phyloP scores from a whole-genome alignment of 2,113 vertebrate genomes.

The Tamias sibiricus region DNA sequence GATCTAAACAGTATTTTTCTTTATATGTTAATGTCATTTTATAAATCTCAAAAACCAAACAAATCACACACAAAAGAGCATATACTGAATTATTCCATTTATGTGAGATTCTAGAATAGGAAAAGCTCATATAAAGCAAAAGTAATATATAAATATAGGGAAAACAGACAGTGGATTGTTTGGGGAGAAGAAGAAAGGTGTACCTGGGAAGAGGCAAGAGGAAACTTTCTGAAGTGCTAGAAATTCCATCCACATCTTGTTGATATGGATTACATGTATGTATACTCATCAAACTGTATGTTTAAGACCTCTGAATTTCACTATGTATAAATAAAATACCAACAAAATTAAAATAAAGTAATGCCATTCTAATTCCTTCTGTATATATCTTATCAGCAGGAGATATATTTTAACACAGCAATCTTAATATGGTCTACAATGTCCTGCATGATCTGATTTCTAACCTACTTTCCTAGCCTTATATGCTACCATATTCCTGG shows the following conservation, averaged over 20 bases:
- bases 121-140: background rate
- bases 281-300: background rate
- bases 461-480: background rate
- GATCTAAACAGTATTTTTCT: background rate
- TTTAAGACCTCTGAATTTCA: constrained; percentile 2
- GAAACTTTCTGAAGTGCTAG: background rate
- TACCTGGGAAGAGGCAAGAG: background rate
- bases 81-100: constrained; percentile 10
- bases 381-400: background rate
- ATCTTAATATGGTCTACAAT: background rate
- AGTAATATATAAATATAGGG: background rate
- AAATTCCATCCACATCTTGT: background rate
- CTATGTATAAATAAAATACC: background rate
- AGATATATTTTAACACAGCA: background rate
- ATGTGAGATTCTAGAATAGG: background rate
- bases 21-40: background rate
- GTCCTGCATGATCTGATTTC: background rate
- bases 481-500: background rate
- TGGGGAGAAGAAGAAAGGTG: background rate
- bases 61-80: background rate
- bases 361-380: constrained; percentile 12
- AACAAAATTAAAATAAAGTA: constrained; percentile 24
- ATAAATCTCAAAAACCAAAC: constrained; percentile 3
- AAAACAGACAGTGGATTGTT: background rate
- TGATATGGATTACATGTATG: background rate